Evolutionary conservation across 2,888 invertebrate genomes (phyloP).

Genomic region (Drosophila paucipuncta): DNA sequence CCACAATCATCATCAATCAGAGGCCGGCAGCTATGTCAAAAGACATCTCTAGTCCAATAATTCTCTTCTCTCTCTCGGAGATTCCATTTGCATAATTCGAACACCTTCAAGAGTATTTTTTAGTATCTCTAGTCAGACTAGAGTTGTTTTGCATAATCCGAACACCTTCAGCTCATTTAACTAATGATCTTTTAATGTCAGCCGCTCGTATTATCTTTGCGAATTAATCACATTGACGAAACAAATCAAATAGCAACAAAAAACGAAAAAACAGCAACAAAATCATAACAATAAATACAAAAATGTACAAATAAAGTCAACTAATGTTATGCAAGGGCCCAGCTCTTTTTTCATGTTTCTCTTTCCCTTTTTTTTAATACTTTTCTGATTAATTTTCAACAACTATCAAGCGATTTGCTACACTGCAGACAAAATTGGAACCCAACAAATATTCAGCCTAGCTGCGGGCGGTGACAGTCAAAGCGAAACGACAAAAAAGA

Average conservation of each 20-base stretch:
- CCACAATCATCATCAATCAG: slow-evolving; percentile 6
- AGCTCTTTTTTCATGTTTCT: slow-evolving; percentile 3
- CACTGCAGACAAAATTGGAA: slow-evolving; percentile 12
- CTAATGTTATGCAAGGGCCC: slow-evolving; percentile 46
- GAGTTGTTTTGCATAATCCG: slow-evolving; percentile 34
- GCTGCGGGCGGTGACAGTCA: slow-evolving; percentile 56
- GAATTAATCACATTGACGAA: slow-evolving; percentile 63
- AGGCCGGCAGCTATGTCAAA: neutral
- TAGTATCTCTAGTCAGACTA: no score
- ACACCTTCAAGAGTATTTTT: slow-evolving; percentile 9
- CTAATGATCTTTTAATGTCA: slow-evolving; percentile 53
- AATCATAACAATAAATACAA: neutral
- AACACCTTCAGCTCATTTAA: slow-evolving; percentile 24
- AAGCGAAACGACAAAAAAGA: slow-evolving; percentile 10
- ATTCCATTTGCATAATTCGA: slow-evolving; percentile 5
- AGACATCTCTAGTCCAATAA: neutral
- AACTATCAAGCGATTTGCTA: slow-evolving; percentile 24
- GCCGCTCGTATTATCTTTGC: slow-evolving; percentile 32
- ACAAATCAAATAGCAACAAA: slow-evolving; percentile 23
- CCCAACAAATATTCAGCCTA: slow-evolving; percentile 16
- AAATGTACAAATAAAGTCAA: slow-evolving; percentile 12
- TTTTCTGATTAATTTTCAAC: slow-evolving; percentile 43
- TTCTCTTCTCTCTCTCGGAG: neutral
- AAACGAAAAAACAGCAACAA: neutral
- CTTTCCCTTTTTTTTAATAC: neutral